Base-by-base conservation (phyloP, 2,797 vertebrate genomes). In the Hydrolagus colliei region DNA sequence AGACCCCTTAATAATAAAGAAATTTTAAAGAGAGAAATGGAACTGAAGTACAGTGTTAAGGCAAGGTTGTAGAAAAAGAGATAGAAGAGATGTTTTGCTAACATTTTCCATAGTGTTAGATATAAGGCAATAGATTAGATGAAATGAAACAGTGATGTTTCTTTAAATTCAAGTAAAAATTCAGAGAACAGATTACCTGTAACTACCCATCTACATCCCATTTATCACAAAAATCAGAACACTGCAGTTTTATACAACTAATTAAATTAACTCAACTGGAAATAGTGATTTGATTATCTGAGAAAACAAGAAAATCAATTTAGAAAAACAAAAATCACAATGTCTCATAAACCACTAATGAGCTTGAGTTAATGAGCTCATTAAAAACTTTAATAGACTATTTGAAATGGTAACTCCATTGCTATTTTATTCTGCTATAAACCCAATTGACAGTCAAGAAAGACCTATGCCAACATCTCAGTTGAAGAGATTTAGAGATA, bases 1-100 rank as follows among this genome's bases (percentile, higher is more conserved):
- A 68, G 79, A 9, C 68, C 27, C 63, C 14, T 32, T 9, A 80
- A 16, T 80, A 22, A 8, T 2, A 18, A 32, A 82, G 14, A 3
- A 82, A 68, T 16, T 65, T 80, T 80, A 80, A 67, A 80, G 63
- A 82, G 20, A 76, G 6, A 41, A 59, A 41, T 67, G 79, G 32
- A 82, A 35, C 63, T 32, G 22, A 82, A 82, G 20, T 16, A 68
- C 27, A 82, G 20, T 16, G 35, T 18, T 68, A 68, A 68, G 41
- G 41, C 41, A 52, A 52, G 67, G 63, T 16, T 18, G 10, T 41
- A 71, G 18, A 71, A 68, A 35, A 65, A 11, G 32, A 65, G 61
- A 35, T 18, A 84, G 79, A 12, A 71, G 61, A 84, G 32, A 18
- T 84, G 18, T 2, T 2, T 71, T 82, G 11, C 14, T 18, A 82